These are phyloP conservation scores for Acanthosepion lycidas DNA, from an alignment of 2,888 invertebrate genomes.

Conservation along the genomic window DNA sequence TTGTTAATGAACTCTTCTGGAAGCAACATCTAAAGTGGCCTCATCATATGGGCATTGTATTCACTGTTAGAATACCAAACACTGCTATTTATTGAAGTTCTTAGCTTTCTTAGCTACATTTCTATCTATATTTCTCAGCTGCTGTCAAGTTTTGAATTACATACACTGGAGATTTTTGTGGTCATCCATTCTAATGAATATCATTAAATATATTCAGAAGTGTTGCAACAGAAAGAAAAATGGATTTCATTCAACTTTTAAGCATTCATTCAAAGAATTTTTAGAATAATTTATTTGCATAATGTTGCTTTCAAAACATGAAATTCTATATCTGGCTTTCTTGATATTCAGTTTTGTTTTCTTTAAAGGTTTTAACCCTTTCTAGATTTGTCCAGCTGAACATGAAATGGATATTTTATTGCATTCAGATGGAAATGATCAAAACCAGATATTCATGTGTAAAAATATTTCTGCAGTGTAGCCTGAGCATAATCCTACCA, in stretches of 20 bases:
- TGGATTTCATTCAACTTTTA: background rate
- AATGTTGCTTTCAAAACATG: background rate
- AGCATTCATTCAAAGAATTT: background rate
- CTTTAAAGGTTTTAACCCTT: background rate
- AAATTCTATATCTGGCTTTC: background rate
- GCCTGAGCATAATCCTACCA: no score
- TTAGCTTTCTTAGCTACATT: background rate
- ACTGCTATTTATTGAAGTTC: conserved; percentile 1
- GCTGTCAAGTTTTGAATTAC: conserved; percentile 2
- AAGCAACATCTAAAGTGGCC: background rate
- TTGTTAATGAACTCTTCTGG: conserved; percentile 22
- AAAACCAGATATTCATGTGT: no score
- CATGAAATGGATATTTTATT: no score
- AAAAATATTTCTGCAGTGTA: no score
- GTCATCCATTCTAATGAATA: conserved; percentile 8
- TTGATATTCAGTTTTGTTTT: background rate
- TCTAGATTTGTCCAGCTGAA: no score
- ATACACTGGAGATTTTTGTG: background rate
- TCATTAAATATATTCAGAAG: conserved; percentile 18
- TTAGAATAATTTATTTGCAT: background rate
- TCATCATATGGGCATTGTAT: background rate
- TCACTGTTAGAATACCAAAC: background rate
- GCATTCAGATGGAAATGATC: no score
- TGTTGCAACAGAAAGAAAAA: background rate
- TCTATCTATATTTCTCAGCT: background rate